phyloP scores from a whole-genome alignment of 2,113 vertebrate species.

The Corapipo altera region DNA sequence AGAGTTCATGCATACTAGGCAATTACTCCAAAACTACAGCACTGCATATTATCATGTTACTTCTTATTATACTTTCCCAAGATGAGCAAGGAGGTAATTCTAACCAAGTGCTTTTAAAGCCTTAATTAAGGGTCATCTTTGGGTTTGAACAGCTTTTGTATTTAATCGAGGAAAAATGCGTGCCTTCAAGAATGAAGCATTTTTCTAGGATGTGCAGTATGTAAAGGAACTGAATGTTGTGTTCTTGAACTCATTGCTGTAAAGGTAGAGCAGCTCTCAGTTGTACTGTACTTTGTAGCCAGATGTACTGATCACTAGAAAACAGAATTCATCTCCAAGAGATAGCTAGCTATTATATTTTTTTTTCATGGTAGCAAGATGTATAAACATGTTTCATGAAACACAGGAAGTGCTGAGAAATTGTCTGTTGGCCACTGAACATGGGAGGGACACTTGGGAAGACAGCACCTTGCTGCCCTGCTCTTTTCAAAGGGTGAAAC shows the following conservation, averaged over 20 bases:
- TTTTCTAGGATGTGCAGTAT: background rate
- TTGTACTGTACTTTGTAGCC: background rate
- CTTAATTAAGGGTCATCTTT: slow-evolving; percentile 47
- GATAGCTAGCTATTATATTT: background rate
- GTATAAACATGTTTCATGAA: background rate
- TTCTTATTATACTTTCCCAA: slow-evolving; percentile 20
- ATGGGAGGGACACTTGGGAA: background rate
- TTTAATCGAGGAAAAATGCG: background rate
- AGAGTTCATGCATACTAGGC: slow-evolving; percentile 50
- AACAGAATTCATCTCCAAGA: background rate
- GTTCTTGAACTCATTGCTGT: background rate
- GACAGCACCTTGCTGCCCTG: background rate
- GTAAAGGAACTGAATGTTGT: background rate
- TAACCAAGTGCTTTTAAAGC: background rate
- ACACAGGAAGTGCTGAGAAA: background rate
- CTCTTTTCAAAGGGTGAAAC: background rate
- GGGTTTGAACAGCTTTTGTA: slow-evolving; percentile 22
- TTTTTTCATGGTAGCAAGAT: background rate
- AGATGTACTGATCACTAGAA: background rate
- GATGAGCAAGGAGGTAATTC: background rate
- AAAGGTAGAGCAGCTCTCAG: background rate
- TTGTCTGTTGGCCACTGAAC: background rate
- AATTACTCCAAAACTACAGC: slow-evolving; percentile 48
- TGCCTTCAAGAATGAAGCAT: background rate
- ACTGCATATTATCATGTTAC: slow-evolving; percentile 6